These are phyloP conservation scores for Melanotaenia trifasciata DNA, from an alignment of 2,797 vertebrate genomes.

Conservation along the genomic window DNA sequence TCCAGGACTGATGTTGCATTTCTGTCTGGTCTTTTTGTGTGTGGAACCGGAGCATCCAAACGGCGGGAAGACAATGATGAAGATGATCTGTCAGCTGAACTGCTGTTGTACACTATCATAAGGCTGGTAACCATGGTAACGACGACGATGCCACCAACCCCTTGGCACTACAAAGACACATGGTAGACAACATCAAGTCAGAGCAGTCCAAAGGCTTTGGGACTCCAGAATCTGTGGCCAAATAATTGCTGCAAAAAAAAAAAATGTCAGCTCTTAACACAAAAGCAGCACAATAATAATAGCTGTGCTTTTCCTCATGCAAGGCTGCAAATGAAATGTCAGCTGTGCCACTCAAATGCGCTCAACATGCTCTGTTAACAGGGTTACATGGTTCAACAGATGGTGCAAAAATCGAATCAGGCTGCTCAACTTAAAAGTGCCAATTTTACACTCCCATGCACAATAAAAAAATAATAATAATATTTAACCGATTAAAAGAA, in stretches of 20 bases:
- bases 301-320: slow-evolving; percentile 33
- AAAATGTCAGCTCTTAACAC: slow-evolving; percentile 26
- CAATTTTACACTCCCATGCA: not conserved
- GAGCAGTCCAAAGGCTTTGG: not conserved
- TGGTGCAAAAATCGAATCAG: slow-evolving; percentile 23
- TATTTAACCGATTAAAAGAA: not conserved
- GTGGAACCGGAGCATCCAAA: slow-evolving; percentile 17
- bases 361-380: slow-evolving; percentile 27
- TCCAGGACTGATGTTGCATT: slow-evolving; percentile 75
- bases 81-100: slow-evolving; percentile 60
- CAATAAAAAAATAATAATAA: not conserved
- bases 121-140: slow-evolving; percentile 93
- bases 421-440: slow-evolving; percentile 14
- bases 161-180: slow-evolving; percentile 86
- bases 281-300: slow-evolving; percentile 10
- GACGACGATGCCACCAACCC: slow-evolving; percentile 89
- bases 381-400: slow-evolving; percentile 30
- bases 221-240: not conserved
- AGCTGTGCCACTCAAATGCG: slow-evolving; percentile 39
- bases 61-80: slow-evolving; percentile 32
- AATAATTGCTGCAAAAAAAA: slow-evolving; percentile 19
- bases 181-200: not conserved
- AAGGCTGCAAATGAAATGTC: slow-evolving; percentile 38
- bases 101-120: slow-evolving; percentile 91
- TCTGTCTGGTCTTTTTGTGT: slow-evolving; percentile 43